Percentiles rank a stretch among this genome's conserved stretches.
These are phyloP conservation scores for Eulemur coronatus DNA, from an alignment of 2,797 vertebrate species.

Conservation along the genomic window DNA sequence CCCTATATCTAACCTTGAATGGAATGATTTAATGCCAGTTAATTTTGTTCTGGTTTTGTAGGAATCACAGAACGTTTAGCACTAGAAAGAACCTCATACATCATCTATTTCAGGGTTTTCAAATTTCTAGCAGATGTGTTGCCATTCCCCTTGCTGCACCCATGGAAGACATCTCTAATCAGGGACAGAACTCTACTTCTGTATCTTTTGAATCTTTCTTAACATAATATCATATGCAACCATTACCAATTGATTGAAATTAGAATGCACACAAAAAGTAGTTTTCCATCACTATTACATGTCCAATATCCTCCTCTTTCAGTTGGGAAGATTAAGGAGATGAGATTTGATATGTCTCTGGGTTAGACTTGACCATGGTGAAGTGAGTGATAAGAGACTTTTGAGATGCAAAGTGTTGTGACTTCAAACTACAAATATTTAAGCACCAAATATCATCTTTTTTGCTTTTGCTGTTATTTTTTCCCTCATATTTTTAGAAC, in stretches of 20 bases:
- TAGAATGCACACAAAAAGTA: not conserved
- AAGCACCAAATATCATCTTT: not conserved
- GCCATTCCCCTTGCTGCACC: not conserved
- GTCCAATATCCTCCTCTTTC: not conserved
- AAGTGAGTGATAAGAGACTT: not conserved
- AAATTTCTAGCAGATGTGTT: conserved; percentile 30
- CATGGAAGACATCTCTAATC: not conserved
- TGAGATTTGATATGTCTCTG: not conserved
- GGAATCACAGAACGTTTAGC: not conserved
- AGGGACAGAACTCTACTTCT: not conserved
- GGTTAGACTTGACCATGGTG: not conserved
- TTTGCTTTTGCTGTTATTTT: not conserved
- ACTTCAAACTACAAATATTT: not conserved
- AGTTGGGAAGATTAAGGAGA: not conserved
- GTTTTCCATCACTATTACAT: not conserved
- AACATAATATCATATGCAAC: not conserved
- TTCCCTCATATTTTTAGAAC: not conserved
- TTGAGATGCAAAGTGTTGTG: not conserved
- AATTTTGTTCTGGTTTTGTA: conserved; percentile 54
- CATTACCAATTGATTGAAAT: not conserved
- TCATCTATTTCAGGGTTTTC: conserved; percentile 28
- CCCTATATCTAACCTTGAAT: not conserved
- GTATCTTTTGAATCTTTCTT: not conserved
- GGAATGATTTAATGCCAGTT: conserved; percentile 24
- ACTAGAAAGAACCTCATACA: not conserved